phyloP scores from a whole-genome alignment of 2,888 invertebrate species.

The Tridacna gigas region DNA sequence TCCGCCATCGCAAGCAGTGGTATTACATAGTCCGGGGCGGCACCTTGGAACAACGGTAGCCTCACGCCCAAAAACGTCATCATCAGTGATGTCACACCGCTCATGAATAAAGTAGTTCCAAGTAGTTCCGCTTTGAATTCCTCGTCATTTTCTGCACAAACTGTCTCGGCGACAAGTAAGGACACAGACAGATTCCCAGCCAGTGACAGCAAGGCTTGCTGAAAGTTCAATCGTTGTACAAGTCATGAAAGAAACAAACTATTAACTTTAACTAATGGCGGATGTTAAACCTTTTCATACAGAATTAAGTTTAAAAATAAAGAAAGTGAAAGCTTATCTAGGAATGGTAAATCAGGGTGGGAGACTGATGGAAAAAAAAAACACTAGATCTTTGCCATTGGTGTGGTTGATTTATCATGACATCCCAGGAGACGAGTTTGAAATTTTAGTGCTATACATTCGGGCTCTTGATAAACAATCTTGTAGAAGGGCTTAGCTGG shows the following conservation, averaged over 20 bases:
- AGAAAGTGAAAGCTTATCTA: no score
- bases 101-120: slow-evolving; percentile 65
- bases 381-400: no score
- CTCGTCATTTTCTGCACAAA: slow-evolving; percentile 60
- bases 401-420: no score
- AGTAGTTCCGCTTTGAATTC: slow-evolving; percentile 50
- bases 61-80: slow-evolving; percentile 59
- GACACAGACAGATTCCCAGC: slow-evolving; percentile 56
- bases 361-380: no score
- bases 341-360: no score
- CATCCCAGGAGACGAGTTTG: no score
- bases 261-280: no score
- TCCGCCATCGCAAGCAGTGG: slow-evolving; percentile 73
- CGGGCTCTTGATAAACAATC: no score
- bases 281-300: no score
- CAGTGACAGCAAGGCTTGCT: slow-evolving; percentile 58
- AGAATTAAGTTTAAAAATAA: no score
- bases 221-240: background rate
- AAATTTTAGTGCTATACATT: no score
- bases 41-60: slow-evolving; percentile 74
- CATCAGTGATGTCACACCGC: slow-evolving; percentile 59
- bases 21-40: slow-evolving; percentile 73
- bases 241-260: background rate
- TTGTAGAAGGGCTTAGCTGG: no score
- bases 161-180: slow-evolving; percentile 62